Base-by-base conservation (phyloP, 2,797 vertebrate genomes). In the Labeo calbasu region DNA sequence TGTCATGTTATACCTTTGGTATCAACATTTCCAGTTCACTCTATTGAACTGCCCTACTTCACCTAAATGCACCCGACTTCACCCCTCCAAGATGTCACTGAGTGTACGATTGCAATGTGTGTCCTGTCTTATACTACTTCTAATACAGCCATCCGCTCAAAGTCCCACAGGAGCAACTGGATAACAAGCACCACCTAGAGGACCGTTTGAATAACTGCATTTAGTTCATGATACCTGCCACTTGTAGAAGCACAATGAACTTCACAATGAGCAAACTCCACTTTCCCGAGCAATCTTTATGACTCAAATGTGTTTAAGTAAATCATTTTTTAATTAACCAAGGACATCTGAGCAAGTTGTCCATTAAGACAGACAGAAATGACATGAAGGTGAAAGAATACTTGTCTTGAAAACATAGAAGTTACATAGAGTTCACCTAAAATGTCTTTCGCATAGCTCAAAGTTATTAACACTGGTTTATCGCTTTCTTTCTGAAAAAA, bases 171-270 rank as follows among this genome's bases (percentile, higher is more conserved):
- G 65, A 53, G 84, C 84, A 83, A 48, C 86, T 89, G 84, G 87
- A 85, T 75, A 78, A 65, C 84, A 91, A 87, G 88, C 86, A 80
- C 92, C 92, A 90, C 88, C 92, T 89, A 88, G 90, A 92, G 92
- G 90, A 83, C 57, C 7, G 28, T 13, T 1, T 2, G 0, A 1
- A 61, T 43, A 82, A 88, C 81, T 88, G 61, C 87, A 72, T 17
- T 23, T 36, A 4, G 59, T 46, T 59, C 32, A 28, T 23, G 11
- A 77, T 50, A 48, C n/a, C 50, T 77, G 36, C 25, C 73, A 71
- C 15, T 10, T 77, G 51, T 40, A 25, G 15, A n/a, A 68, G 8
- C 19, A 59, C 66, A 79, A 40, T 48, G 12, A 21, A 78, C 48
- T 40, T 48, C 25, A 68, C n/a, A 50, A 32, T 84, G 55, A 80